Evolutionary conservation across 2,797 vertebrate species (phyloP), one percentile per base, ranked within the genome.

Genomic region (Podarcis siculus): DNA sequence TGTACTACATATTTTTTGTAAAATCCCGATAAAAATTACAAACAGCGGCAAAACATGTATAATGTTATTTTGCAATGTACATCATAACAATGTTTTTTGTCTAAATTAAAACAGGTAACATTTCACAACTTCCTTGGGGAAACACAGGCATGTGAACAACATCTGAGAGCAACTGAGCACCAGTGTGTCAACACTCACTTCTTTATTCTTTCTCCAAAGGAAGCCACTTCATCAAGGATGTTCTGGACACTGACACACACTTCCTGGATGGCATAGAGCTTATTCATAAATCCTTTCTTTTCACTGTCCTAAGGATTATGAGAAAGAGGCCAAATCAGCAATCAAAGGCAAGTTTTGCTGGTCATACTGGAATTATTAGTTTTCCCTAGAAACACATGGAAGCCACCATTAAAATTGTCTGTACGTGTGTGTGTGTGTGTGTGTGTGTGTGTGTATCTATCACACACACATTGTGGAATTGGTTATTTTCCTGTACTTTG

Each of bases 261-360:
- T 94, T 99, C 99, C 96, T 99, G 99, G 97, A 99, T 98, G 96
- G 98, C 98, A 96, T 98, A 99, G 91, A 99, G 97, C 97, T 98
- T 99, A 97, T 99, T 98, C 96, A 99, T 98, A 97, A 99, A 99
- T 95, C 98, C 98, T 94, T 99, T 99, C 96, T 98, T 98, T 96
- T 99, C 98, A n/a, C 97, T 97, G 94, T 99, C 99, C 99, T 99
- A 96, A 96, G 96, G 94, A 91, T 93, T 69, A 94, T 92, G 82
- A 89, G 85, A 73, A 91, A 93, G 49, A 94, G 83, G 67, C 69
- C 73, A 91, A 3, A 90, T 10, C 2, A 87, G 8, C 45, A 35
- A 49, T 17, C 88, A 39, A 13, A 86, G 81, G 83, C 64, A 2
- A 45, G 42, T 30, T 67, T 72, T 84, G 90, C 66, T 89, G 67